Percentiles rank a stretch among this genome's conserved stretches.
Conservation (phyloP, 2,113 vertebrate species). For the Loxodonta africana region DNA sequence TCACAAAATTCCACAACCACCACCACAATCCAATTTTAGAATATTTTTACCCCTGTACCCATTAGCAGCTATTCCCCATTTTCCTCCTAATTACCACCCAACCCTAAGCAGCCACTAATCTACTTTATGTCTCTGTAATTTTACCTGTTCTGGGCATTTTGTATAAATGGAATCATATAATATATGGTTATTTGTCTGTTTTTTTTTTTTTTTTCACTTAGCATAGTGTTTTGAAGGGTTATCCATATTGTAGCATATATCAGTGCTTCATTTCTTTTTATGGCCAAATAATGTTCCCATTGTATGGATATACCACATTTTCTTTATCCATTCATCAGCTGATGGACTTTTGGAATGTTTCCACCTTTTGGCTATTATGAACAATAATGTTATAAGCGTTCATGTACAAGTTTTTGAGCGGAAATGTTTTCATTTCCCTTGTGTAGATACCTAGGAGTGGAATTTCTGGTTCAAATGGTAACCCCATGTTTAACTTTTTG, state of each 20-base stretch:
- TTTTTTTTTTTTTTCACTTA: constrained; percentile 34
- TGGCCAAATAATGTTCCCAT: background rate
- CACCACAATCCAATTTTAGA: constrained; percentile 42
- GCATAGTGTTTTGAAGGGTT: constrained; percentile 11
- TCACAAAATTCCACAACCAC: background rate
- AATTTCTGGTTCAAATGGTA: constrained; percentile 35
- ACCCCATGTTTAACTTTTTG: constrained; percentile 6
- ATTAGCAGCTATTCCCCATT: background rate
- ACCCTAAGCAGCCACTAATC: background rate
- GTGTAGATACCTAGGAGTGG: background rate
- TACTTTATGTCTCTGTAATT: background rate
- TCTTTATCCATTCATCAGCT: background rate
- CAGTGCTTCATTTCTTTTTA: constrained; percentile 18
- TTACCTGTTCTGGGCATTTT: constrained; percentile 29
- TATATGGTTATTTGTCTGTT: background rate
- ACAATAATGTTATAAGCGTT: constrained; percentile 53
- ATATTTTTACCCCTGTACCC: background rate
- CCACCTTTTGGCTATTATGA: constrained; percentile 31
- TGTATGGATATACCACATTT: background rate
- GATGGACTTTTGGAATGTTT: constrained; percentile 34
- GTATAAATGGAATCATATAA: background rate
- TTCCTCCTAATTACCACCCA: background rate
- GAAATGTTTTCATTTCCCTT: background rate
- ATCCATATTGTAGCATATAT: background rate
- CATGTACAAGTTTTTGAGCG: background rate